Percentiles rank a stretch among this genome's conserved stretches.
These are phyloP conservation scores for Platycheirus albimanus DNA, from an alignment of 2,888 invertebrate species.

Conservation along the genomic window DNA sequence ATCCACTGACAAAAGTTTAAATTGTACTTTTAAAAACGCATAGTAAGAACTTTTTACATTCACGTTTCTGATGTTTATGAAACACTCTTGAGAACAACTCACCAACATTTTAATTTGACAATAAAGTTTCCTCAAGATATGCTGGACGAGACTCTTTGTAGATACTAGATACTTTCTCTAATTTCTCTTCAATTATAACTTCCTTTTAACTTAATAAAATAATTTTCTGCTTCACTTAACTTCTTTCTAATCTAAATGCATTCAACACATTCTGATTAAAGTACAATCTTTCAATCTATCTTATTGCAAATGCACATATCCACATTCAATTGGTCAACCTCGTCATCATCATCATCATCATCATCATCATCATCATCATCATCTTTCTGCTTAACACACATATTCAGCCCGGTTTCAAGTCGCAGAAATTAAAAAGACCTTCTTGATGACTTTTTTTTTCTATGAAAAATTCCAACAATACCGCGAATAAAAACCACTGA, in stretches of 20 bases:
- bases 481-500: slow-evolving; percentile 11
- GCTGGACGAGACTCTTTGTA: not conserved
- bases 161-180: slow-evolving; percentile 24
- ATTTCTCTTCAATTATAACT: slow-evolving; percentile 52
- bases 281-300: not conserved
- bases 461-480: slow-evolving; percentile 36
- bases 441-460: not conserved
- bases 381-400: not conserved
- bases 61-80: too few relatives aligned
- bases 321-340: slow-evolving; percentile 14
- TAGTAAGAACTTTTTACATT: too few relatives aligned
- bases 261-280: slow-evolving; percentile 3
- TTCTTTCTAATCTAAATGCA: slow-evolving; percentile 33
- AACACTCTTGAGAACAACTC: too few relatives aligned
- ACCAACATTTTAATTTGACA: too few relatives aligned
- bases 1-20: too few relatives aligned
- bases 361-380: not conserved
- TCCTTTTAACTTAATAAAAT: slow-evolving; percentile 29
- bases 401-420: not conserved
- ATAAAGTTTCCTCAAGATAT: slow-evolving; percentile 9
- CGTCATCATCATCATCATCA: not conserved
- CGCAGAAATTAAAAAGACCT: slow-evolving; percentile 13
- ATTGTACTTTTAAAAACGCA: too few relatives aligned
- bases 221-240: slow-evolving; percentile 49
- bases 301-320: slow-evolving; percentile 24